Conservation (phyloP, 2,888 invertebrate genomes). For the Lottia gigantea region DNA sequence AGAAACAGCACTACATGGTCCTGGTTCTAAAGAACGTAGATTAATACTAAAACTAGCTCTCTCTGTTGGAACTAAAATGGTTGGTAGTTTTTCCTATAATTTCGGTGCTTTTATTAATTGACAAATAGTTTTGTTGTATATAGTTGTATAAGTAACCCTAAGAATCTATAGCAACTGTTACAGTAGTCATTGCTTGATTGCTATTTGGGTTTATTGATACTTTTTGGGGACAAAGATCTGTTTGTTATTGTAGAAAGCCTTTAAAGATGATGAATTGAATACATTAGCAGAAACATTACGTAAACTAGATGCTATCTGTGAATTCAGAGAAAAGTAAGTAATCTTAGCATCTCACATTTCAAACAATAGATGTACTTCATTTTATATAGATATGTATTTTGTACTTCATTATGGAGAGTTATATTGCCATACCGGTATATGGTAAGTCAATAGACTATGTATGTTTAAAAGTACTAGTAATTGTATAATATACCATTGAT, state of each 20-base stretch:
- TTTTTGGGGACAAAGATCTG: not conserved
- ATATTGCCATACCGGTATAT: no score
- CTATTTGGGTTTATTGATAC: no score
- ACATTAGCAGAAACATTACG: conserved; percentile 75
- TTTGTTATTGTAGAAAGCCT: conserved; percentile 55
- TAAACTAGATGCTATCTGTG: conserved; percentile 76
- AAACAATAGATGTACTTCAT: no score
- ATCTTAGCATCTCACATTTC: no score
- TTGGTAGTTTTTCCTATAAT: conserved; percentile 56
- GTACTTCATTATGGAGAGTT: no score
- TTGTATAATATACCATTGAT: not conserved
- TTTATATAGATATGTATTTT: no score
- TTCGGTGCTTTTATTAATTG: not conserved
- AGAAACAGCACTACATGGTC: conserved; percentile 68
- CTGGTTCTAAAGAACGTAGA: conserved; percentile 75
- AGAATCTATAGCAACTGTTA: not conserved
- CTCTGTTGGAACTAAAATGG: conserved; percentile 76
- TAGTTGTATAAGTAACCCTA: no score
- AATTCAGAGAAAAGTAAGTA: conserved; percentile 69
- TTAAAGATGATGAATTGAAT: conserved; percentile 75
- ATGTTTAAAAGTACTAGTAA: not conserved
- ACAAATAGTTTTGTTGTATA: no score
- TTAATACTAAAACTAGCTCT: conserved; percentile 78
- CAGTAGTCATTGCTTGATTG: not conserved
- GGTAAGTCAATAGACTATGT: no score